Percentiles rank a stretch among this genome's conserved stretches.
These are phyloP conservation scores for Parapsyche elsis DNA, from an alignment of 1,140 invertebrate genomes.

Conservation along the genomic window DNA sequence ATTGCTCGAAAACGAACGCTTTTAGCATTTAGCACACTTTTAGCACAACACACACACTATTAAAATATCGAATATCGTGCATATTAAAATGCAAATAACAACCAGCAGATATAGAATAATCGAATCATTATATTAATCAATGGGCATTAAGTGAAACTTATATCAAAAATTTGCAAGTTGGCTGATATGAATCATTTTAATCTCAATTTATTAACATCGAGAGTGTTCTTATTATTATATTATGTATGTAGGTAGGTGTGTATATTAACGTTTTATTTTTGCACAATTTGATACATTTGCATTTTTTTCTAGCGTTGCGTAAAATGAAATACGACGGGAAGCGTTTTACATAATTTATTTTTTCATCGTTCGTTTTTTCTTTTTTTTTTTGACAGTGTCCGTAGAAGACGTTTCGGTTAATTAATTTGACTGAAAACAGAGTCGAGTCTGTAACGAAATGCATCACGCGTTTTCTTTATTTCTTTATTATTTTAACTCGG, in stretches of 20 bases:
- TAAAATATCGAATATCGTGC: too few species aligned
- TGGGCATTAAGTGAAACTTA: too few species aligned
- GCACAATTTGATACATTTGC: constrained; percentile 4
- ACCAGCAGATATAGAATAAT: too few species aligned
- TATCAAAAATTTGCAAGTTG: too few species aligned
- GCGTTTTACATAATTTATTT: not conserved
- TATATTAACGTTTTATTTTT: not conserved
- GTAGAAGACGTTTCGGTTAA: constrained; percentile 19
- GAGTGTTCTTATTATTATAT: not conserved
- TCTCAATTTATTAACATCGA: not conserved
- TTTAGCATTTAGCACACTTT: too few species aligned
- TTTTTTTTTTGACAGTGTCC: not conserved
- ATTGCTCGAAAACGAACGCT: too few species aligned
- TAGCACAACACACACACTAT: too few species aligned
- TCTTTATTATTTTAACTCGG: too few species aligned
- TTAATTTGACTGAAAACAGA: constrained; percentile 26
- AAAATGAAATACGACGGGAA: not conserved
- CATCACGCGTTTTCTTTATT: not conserved
- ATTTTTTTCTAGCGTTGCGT: not conserved
- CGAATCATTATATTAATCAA: too few species aligned
- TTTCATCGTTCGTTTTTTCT: not conserved
- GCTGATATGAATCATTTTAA: not conserved
- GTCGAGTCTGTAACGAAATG: constrained; percentile 6
- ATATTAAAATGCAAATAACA: too few species aligned
- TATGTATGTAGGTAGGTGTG: too few species aligned